These are phyloP conservation scores for Clarias fuscus DNA, from an alignment of 2,797 vertebrate species.

Conservation along the genomic window DNA sequence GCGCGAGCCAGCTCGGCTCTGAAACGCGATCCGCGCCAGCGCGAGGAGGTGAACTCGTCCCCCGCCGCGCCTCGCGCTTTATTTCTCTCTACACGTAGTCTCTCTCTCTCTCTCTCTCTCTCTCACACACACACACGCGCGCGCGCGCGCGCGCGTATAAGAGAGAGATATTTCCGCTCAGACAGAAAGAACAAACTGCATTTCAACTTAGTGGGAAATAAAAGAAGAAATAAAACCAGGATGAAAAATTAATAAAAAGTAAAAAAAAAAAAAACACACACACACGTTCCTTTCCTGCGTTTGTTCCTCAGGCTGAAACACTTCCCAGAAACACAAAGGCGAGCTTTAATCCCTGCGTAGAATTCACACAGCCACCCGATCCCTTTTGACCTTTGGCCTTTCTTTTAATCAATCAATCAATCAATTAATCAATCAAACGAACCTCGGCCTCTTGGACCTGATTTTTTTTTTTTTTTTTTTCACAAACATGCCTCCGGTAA, in stretches of 20 bases:
- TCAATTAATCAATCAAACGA: neutral
- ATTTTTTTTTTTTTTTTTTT: neutral
- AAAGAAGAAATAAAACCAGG: too few species aligned
- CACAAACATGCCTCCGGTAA: neutral
- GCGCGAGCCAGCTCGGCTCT: conserved; percentile 71
- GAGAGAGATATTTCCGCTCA: neutral
- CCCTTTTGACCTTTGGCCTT: conserved; percentile 3
- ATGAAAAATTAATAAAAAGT: neutral
- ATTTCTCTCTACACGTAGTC: conserved; percentile 64
- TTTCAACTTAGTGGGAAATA: neutral
- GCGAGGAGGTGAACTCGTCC: conserved; percentile 57
- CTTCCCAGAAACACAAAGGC: neutral
- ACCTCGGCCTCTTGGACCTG: neutral
- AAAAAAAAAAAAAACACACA: neutral
- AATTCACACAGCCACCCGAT: conserved; percentile 6
- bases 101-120: neutral
- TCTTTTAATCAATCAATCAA: neutral
- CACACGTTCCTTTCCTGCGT: neutral
- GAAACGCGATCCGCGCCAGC: conserved; percentile 72
- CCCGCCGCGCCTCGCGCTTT: conserved; percentile 61
- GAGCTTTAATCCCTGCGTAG: conserved; percentile 11
- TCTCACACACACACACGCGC: neutral
- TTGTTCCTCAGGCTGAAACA: neutral
- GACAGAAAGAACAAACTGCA: neutral
- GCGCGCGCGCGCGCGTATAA: neutral